Evolutionary conservation across 2,113 vertebrate species (phyloP), one percentile per base, ranked within the genome.

Genomic region (Lophochroa leadbeateri): DNA sequence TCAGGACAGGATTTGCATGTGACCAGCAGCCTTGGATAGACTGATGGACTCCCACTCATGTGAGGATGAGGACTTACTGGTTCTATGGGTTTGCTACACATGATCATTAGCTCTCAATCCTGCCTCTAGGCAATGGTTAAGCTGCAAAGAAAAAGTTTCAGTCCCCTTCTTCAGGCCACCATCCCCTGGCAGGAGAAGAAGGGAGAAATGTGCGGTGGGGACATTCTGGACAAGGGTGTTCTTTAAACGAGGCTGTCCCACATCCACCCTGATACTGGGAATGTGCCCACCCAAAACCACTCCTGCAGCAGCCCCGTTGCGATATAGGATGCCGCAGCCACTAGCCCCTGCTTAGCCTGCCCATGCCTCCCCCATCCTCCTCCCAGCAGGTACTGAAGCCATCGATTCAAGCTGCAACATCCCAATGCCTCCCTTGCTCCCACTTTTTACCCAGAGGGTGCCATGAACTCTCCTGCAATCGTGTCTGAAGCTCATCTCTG

Each of bases 171-270:
- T 49, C 27, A n/a, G 29, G 65, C 29, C 29, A 28, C 69, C 29
- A 11, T 25, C n/a, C 25, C 27, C 25, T n/a, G 1, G 49, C 53
- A 67, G 70, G 75, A 71, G 49, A n/a, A 24, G 79, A 46, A 88
- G 19, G 68, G 28, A 75, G 52, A 70, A 72, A 72, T 1, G 19
- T 29, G 64, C 1, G 0, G 31, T 5, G 23, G 68, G 82, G 41
- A 23, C 18, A 13, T 0, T 0, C 0, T 67, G 82, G 35, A 60
- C 53, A 74, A 3, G 9, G 24, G 2, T 1, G 2, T 11, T 58
- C 25, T 85, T 84, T 52, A 55, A 76, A 46, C 0, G 3, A 53
- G 23, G 7, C 16, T 67, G 55, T 85, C 35, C 60, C 61, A 37
- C 20, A 13, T 37, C 39, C 55, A 25, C 41, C 50, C 16, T 31